Percentiles rank a stretch among this genome's conserved stretches.
Evolutionary conservation across 1,140 invertebrate genomes (phyloP).

Genomic region (Diabrotica virgifera): DNA sequence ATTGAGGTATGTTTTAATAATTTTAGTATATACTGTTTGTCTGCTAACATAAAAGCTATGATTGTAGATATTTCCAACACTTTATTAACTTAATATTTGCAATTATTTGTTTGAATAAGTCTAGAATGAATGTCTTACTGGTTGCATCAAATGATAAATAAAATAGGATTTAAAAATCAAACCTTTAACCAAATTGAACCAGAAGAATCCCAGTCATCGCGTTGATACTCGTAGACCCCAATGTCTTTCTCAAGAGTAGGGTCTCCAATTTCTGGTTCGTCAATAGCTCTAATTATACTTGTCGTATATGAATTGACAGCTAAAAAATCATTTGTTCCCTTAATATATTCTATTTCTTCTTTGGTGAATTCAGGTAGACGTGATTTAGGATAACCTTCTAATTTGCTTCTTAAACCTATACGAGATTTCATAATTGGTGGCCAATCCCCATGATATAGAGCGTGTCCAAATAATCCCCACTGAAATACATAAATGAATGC

Average conservation of each 20-base stretch:
- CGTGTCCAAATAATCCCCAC: constrained; percentile 62
- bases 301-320: constrained; percentile 50
- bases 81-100: no score
- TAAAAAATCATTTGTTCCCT: constrained; percentile 54
- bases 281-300: constrained; percentile 3
- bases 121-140: no score
- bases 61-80: no score
- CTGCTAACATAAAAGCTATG: no score
- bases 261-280: constrained; percentile 6
- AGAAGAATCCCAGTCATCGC: constrained; percentile 10
- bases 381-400: constrained; percentile 53
- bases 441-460: constrained; percentile 62
- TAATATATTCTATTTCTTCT: constrained; percentile 44
- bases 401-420: constrained; percentile 53
- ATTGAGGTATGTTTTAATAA: no score
- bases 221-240: background rate
- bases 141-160: no score
- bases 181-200: constrained; percentile 16
- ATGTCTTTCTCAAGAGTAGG: constrained; percentile 5
- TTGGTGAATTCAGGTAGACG: constrained; percentile 59
- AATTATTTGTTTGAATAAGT: no score
- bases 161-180: no score
- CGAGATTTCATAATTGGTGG: constrained; percentile 53
- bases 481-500: constrained; percentile 37
- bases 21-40: no score